These are phyloP conservation scores for Drosophila setosimentum DNA, from an alignment of 2,888 invertebrate species.

Conservation along the genomic window DNA sequence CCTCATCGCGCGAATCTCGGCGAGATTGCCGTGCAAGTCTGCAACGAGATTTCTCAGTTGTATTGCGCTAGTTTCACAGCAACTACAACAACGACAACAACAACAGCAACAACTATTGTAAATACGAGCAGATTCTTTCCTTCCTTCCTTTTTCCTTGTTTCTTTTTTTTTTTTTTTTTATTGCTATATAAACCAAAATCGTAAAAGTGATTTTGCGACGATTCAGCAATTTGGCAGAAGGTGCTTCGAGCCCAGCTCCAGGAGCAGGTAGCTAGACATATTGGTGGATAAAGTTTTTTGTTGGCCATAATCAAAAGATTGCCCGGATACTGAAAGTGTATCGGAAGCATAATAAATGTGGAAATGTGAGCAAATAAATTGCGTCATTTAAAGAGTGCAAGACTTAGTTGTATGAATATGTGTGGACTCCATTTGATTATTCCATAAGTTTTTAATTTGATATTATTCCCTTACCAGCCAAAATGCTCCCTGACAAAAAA, in stretches of 20 bases:
- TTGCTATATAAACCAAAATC: slow-evolving; percentile 77
- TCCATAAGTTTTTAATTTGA: not conserved
- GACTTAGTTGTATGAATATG: not conserved
- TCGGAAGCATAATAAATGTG: slow-evolving; percentile 45
- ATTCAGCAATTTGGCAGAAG: slow-evolving; percentile 68
- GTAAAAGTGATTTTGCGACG: slow-evolving; percentile 80
- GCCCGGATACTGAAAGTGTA: slow-evolving; percentile 26
- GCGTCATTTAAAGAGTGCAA: slow-evolving; percentile 35
- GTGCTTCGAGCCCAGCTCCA: slow-evolving; percentile 24
- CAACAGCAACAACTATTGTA: slow-evolving; percentile 24
- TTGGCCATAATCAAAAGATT: slow-evolving; percentile 22
- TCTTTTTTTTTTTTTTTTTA: slow-evolving; percentile 44
- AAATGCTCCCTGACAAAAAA: not conserved
- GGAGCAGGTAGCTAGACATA: slow-evolving; percentile 36
- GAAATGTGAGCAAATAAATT: slow-evolving; percentile 48
- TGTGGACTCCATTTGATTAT: not conserved
- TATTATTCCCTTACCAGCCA: not conserved
- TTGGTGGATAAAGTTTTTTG: slow-evolving; percentile 42
- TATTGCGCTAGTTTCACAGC: slow-evolving; percentile 75
- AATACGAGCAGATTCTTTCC: slow-evolving; percentile 32
- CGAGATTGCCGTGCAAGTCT: slow-evolving; percentile 24
- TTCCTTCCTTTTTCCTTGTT: slow-evolving; percentile 41
- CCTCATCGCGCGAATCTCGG: slow-evolving; percentile 60
- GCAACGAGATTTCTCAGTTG: slow-evolving; percentile 73
- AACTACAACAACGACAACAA: slow-evolving; percentile 5